phyloP scores from a whole-genome alignment of 2,113 vertebrate species.

The Camelus dromedarius region DNA sequence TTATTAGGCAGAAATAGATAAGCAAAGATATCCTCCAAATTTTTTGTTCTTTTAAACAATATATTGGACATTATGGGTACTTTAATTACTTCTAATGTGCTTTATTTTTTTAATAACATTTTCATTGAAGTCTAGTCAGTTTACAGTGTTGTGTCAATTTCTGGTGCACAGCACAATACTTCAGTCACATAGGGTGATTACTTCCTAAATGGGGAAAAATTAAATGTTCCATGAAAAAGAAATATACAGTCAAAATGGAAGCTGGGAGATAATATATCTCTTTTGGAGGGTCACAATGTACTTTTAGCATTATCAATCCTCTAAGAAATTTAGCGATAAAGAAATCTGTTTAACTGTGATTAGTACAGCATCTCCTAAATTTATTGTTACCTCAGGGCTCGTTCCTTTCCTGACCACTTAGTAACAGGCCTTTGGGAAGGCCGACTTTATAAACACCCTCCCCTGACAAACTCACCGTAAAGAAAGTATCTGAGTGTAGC shows the following conservation, averaged over 20 bases:
- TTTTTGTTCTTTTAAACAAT: too few species aligned
- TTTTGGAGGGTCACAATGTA: neutral
- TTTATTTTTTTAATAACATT: too few species aligned
- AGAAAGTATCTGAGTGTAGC: neutral
- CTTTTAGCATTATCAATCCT: constrained; percentile 22
- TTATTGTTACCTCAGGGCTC: constrained; percentile 18
- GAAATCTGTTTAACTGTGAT: constrained; percentile 28
- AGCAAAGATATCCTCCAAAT: too few species aligned
- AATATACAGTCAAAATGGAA: constrained; percentile 21
- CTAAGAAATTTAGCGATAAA: constrained; percentile 15
- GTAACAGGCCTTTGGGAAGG: neutral
- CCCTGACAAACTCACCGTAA: neutral
- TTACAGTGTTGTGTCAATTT: too few species aligned
- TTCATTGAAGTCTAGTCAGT: too few species aligned
- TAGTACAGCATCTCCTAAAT: neutral
- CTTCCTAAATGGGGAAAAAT: neutral
- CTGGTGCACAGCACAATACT: too few species aligned
- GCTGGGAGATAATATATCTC: neutral
- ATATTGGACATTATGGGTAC: too few species aligned
- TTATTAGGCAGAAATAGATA: too few species aligned
- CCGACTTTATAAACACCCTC: neutral
- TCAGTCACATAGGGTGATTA: too few species aligned
- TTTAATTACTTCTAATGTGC: too few species aligned
- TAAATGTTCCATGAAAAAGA: neutral
- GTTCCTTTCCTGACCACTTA: neutral